These are phyloP conservation scores for Taenaris catops DNA, from an alignment of 2,888 invertebrate genomes.

Conservation along the genomic window DNA sequence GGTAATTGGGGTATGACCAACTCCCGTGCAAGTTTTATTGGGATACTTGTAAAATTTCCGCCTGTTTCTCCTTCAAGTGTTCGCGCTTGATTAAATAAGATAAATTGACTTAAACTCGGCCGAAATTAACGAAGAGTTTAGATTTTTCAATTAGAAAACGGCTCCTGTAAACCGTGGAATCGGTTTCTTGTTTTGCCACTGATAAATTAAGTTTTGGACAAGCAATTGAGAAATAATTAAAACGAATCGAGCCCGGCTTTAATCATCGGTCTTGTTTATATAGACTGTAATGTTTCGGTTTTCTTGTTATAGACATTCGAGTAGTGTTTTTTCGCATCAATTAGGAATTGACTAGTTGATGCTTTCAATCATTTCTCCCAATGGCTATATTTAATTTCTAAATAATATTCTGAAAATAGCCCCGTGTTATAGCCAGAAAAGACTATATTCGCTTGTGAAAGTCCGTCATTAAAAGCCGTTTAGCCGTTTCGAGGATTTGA, in stretches of 20 bases:
- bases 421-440: too few species aligned
- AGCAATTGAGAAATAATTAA: constrained; percentile 33
- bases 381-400: too few species aligned
- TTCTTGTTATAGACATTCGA: too few species aligned
- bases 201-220: constrained; percentile 32
- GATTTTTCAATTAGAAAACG: constrained; percentile 39
- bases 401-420: too few species aligned
- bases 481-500: too few species aligned
- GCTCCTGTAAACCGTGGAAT: constrained; percentile 28
- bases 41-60: constrained; percentile 78
- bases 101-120: constrained; percentile 65
- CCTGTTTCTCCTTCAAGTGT: constrained; percentile 63
- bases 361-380: too few species aligned
- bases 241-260: constrained; percentile 18
- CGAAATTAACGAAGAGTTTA: constrained; percentile 34
- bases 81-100: constrained; percentile 75
- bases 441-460: too few species aligned
- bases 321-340: too few species aligned
- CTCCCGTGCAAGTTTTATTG: constrained; percentile 70
- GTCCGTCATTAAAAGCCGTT: too few species aligned
- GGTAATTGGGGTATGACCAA: too few species aligned
- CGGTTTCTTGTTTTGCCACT: constrained; percentile 33
- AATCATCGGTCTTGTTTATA: constrained; percentile 12
- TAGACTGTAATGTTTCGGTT: neutral
- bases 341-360: too few species aligned